These are phyloP conservation scores for Chrysoperla carnea DNA, from an alignment of 1,140 invertebrate species.

Conservation along the genomic window DNA sequence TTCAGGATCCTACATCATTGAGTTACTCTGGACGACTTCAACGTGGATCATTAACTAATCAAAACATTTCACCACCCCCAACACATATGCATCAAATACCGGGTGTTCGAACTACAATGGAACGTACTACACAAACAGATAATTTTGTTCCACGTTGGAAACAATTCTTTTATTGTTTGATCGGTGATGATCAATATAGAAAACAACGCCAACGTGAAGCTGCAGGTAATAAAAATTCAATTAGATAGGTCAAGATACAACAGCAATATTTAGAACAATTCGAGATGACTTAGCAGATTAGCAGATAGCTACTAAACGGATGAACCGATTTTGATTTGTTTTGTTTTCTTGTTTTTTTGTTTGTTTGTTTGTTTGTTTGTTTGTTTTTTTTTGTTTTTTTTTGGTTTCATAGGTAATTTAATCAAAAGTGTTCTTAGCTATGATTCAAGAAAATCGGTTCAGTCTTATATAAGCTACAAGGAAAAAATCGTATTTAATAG, in stretches of 20 bases:
- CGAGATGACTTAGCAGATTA: neutral
- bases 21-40: conserved; percentile 6
- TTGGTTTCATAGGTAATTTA: too few relatives aligned
- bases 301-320: too few relatives aligned
- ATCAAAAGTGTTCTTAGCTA: too few relatives aligned
- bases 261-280: neutral
- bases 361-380: too few relatives aligned
- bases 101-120: conserved; percentile 41
- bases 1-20: conserved; percentile 26
- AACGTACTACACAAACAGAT: conserved; percentile 68
- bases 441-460: too few relatives aligned
- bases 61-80: conserved; percentile 8
- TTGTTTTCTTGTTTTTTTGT: too few relatives aligned
- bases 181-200: conserved; percentile 58
- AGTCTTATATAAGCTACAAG: too few relatives aligned
- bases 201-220: conserved; percentile 56
- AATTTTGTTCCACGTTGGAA: conserved; percentile 48
- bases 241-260: conserved; percentile 9
- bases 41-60: neutral
- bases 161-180: conserved; percentile 62
- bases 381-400: too few relatives aligned
- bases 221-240: conserved; percentile 23
- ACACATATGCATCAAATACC: conserved; percentile 18
- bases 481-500: too few relatives aligned
- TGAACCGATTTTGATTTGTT: too few relatives aligned